Base-by-base conservation (phyloP, 2,113 vertebrate genomes). In the Telmatochromis brichardi region DNA sequence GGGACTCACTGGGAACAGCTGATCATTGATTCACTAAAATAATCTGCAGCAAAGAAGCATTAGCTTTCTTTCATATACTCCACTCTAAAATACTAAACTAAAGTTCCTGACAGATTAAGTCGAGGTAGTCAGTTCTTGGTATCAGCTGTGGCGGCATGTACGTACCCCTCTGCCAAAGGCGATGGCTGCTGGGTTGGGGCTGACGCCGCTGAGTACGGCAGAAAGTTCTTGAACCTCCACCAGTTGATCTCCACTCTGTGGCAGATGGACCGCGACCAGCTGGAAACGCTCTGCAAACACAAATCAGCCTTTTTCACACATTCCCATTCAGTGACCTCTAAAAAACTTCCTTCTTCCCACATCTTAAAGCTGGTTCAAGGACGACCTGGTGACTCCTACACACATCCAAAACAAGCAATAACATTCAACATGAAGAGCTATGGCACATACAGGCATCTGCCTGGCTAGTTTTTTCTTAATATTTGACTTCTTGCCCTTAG, bases 151-250 rank as follows among this genome's bases (percentile, higher is more conserved):
- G 68, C 23, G 2, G 15, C 1, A 0, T 51, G 50, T 35, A 26
- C n/a, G 3, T 96, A 99, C 98, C 96, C 94, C 96, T 96, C 96
- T 96, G 81, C 98, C 98, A 47, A 99, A 97, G 1, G 96, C 96
- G 17, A 92, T 96, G 84, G 91, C 86, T 23, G 95, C 96, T 0
- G 97, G 95, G 21, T 97, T 97, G 0, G 92, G 81, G 84, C 91
- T 95, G 92, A 99, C 86, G 19, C 95, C 94, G 28, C 88, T 89
- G 82, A 98, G 94, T 90, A 99, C 92, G n/a, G 96, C 92, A 3
- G 96, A 96, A 2, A 97, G 1, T 8, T 98, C 97, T 26, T 53
- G 92, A 57, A 93, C 94, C 86, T 98, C 96, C 91, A 97, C 55
- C 88, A 97, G 94, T 88, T 97, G 98, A 47, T 96, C 96, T 23